Evolutionary conservation across 1,140 invertebrate species (phyloP).

Genomic region (Meloidogyne chitwoodi): DNA sequence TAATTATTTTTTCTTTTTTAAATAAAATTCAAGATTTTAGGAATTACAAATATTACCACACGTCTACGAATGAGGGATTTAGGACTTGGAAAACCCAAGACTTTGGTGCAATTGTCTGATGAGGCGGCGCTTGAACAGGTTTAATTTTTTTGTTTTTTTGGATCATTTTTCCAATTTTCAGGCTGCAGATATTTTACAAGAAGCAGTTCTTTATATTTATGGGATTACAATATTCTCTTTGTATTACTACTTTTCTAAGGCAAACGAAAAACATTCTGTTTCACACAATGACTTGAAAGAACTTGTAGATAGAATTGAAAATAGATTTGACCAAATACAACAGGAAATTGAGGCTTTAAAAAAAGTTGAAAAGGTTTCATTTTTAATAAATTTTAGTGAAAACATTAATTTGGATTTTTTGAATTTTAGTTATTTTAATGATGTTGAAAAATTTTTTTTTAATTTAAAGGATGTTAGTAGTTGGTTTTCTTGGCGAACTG

Average conservation of each 20-base stretch:
- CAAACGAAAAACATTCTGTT: background rate
- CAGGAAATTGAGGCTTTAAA: background rate
- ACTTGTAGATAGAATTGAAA: background rate
- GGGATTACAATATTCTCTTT: background rate
- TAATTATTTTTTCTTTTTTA: background rate
- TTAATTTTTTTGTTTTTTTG: background rate
- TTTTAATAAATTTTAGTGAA: background rate
- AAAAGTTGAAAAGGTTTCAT: background rate
- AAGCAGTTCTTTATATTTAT: background rate
- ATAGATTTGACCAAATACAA: background rate
- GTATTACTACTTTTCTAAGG: background rate
- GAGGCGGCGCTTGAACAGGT: background rate
- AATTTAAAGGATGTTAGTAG: background rate
- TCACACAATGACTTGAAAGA: background rate
- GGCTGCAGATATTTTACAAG: background rate
- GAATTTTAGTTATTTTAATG: background rate
- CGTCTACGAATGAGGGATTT: background rate
- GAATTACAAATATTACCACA: background rate
- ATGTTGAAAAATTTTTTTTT: too few species aligned
- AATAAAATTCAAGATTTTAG: background rate
- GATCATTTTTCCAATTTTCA: background rate
- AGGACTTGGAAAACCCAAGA: background rate
- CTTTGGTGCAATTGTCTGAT: background rate
- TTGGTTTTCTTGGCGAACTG: background rate
- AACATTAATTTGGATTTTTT: background rate